Percentiles rank a stretch among this genome's conserved stretches.
Conservation (phyloP, 2,888 invertebrate species). For the Eupithecia tripunctaria region DNA sequence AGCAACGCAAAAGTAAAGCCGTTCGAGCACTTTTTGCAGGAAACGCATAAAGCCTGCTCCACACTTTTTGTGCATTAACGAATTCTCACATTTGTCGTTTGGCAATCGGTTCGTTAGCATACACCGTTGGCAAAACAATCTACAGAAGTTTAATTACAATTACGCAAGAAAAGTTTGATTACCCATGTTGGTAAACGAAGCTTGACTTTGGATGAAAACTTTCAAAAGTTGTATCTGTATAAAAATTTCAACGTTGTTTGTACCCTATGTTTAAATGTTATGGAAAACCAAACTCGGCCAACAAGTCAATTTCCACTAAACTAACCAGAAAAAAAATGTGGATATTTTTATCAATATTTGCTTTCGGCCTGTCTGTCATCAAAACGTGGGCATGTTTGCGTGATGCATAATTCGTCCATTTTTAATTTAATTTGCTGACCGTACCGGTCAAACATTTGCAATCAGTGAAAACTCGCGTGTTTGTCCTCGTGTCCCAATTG, state of each 20-base stretch:
- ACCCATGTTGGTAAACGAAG: neutral
- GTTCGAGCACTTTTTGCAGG: conserved; percentile 50
- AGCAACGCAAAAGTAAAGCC: conserved; percentile 29
- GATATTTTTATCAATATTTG: conserved; percentile 22
- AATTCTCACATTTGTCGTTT: conserved; percentile 57
- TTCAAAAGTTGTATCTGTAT: neutral
- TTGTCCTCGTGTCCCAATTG: conserved; percentile 58
- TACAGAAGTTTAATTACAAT: neutral
- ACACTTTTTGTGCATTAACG: conserved; percentile 59
- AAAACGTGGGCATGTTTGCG: conserved; percentile 27
- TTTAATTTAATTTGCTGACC: conserved; percentile 45
- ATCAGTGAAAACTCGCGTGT: conserved; percentile 61
- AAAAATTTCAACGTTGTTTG: neutral
- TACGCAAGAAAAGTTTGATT: neutral
- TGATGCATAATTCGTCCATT: conserved; percentile 28
- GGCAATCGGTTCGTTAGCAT: conserved; percentile 62
- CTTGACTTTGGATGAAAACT: neutral
- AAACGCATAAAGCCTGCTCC: conserved; percentile 38
- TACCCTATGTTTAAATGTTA: neutral
- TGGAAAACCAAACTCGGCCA: neutral
- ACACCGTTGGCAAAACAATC: conserved; percentile 49
- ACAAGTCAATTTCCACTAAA: neutral
- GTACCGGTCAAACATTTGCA: conserved; percentile 63
- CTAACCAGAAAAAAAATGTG: neutral
- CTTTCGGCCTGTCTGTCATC: conserved; percentile 13